Evolutionary conservation across 2,888 invertebrate species (phyloP), one percentile per base, ranked within the genome.

Genomic region (Horisme vitalbata): DNA sequence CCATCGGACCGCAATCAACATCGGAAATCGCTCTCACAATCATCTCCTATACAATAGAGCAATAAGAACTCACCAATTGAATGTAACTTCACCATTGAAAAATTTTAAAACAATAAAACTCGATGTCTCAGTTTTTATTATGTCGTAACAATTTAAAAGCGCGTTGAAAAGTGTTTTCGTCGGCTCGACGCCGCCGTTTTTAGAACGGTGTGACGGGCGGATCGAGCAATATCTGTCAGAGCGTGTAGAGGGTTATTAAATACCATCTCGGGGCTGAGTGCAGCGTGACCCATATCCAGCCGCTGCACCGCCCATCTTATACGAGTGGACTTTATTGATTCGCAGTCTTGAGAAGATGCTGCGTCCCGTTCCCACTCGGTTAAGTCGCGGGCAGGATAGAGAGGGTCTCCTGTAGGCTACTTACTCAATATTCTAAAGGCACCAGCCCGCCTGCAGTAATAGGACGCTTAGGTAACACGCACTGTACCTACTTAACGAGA

Each of bases 271-370:
- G 71, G 68, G 68, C 71, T 71, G 79, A 83, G 78, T 87, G 87
- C 89, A 87, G 79, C 78, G 81, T 84, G 88, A 87, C 88, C 89
- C 83, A 87, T 71, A 88, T 88, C 81, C 76, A 71, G 63, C 53
- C 65, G 73, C 75, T 87, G 89, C 89, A 87, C 75, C 83, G 71
- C 76, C 78, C 84, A 79, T 78, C 83, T 81, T 84, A 75, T 84
- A 83, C 83, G 77, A 88, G 85, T 88, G 88, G 85, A 87, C 89
- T 88, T 86, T 90, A 90, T 90, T 89, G 90, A 90, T 90, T 90
- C 90, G 81, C 74, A 85, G 90, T 90, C 90, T 90, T 90, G 88
- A 90, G 90, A 88, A 82, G 83, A 58, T 74, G 68, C 64, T 68
- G 79, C 65, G 72, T 76, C 85, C 79, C 80, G 63, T 73, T 81